Percentiles rank a stretch among this genome's conserved stretches.
Evolutionary conservation across 2,113 vertebrate genomes (phyloP).

Genomic region (Petroica traversi): DNA sequence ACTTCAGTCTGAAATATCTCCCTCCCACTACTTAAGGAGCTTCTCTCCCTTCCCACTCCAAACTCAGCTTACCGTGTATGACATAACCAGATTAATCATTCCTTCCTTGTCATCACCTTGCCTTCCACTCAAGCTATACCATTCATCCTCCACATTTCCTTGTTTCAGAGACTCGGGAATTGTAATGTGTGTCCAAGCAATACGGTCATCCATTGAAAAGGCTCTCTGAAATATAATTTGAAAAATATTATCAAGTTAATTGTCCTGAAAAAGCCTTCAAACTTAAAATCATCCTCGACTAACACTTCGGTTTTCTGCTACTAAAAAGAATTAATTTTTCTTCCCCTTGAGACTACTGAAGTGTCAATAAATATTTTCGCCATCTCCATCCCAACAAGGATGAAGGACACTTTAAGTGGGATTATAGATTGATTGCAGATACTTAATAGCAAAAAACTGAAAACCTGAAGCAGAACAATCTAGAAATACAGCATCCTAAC

Average conservation of each 20-base stretch:
- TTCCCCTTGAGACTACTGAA: background rate
- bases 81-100: slow-evolving; percentile 99
- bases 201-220: slow-evolving; percentile 98
- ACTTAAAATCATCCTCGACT: background rate
- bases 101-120: slow-evolving; percentile 98
- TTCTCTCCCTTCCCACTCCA: background rate
- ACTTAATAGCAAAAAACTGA: background rate
- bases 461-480: background rate
- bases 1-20: background rate
- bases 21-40: background rate
- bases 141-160: slow-evolving; percentile 91
- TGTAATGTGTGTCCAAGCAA: slow-evolving; percentile 96
- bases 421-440: background rate
- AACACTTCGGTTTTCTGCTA: background rate
- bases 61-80: slow-evolving; percentile 84
- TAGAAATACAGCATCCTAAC: background rate
- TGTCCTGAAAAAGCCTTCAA: background rate
- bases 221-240: slow-evolving; percentile 79
- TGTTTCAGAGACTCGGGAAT: slow-evolving; percentile 89
- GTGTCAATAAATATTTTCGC: background rate
- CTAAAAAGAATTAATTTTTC: background rate
- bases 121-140: slow-evolving; percentile 92
- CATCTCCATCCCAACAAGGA: background rate
- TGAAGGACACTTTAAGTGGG: background rate
- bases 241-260: background rate